Conservation (phyloP, 2,113 vertebrate genomes). For the rabbit (Oryctolagus cuniculus) region mOryCun1.1 NC_091435.1:88590001-88590500, state of each 20-base stretch:
- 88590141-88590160: background rate
- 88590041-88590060: too few species aligned
- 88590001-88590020: too few species aligned
- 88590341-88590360: background rate
- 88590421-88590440: background rate
- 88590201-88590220: background rate
- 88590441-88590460: background rate
- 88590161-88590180: too few species aligned
- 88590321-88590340: background rate
- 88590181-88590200: background rate
- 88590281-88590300: background rate
- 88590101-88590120: background rate
- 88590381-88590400: background rate
- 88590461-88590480: background rate
- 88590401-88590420: background rate
- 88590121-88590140: background rate
- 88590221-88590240: background rate
- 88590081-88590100: background rate
- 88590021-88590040: too few species aligned
- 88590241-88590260: background rate
- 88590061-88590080: too few species aligned
- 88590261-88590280: background rate
- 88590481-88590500: background rate
- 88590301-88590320: background rate
- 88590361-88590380: background rate